phyloP scores from a whole-genome alignment of 2,113 vertebrate species.

The Gorsachius goisagi region DNA sequence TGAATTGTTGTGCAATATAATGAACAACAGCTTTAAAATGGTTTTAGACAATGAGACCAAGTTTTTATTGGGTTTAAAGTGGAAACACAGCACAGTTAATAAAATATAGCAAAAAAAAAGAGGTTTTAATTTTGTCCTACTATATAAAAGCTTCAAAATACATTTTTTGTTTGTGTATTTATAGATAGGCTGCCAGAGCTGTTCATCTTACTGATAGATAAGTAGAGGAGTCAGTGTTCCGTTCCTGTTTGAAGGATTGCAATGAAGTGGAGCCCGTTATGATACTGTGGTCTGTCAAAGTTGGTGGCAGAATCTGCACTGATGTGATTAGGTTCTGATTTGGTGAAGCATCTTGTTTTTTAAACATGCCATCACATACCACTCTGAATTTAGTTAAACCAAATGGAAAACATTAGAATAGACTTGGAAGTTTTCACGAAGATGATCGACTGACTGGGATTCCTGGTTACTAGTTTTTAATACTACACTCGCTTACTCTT shows the following conservation, averaged over 20 bases:
- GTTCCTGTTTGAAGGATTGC: background rate
- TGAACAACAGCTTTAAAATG: background rate
- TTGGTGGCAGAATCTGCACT: background rate
- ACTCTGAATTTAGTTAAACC: background rate
- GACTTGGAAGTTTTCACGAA: background rate
- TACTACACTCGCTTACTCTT: background rate
- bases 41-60: background rate
- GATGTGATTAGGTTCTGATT: background rate
- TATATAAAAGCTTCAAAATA: background rate
- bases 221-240: background rate
- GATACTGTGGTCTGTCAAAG: background rate
- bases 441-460: background rate
- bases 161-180: background rate
- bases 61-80: background rate
- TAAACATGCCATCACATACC: background rate
- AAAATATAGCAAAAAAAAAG: background rate
- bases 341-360: background rate
- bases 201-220: background rate
- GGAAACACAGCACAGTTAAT: background rate
- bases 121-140: background rate
- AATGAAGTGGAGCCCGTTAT: background rate
- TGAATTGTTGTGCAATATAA: background rate
- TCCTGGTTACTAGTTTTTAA: background rate
- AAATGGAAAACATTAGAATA: rapidly evolving
- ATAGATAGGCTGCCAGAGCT: background rate